Percentiles rank a stretch among this genome's conserved stretches.
phyloP scores from a whole-genome alignment of 2,113 vertebrate species.

The Zosterops pallidus region DNA sequence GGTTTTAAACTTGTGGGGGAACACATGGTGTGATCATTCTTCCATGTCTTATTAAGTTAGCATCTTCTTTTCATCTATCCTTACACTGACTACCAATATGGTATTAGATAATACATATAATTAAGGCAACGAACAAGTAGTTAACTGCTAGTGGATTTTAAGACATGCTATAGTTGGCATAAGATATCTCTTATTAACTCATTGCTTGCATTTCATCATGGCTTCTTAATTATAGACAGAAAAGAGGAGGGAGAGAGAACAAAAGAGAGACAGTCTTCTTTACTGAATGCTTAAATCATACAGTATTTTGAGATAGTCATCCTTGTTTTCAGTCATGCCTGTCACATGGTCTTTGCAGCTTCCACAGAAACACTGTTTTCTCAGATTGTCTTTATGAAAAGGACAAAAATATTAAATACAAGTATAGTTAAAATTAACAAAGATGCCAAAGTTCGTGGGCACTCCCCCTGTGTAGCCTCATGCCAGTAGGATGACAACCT shows the following conservation, averaged over 20 bases:
- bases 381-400: not conserved
- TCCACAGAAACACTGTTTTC: not conserved
- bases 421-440: not conserved
- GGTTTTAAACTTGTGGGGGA: not conserved
- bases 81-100: not conserved
- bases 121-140: not conserved
- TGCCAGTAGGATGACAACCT: not conserved
- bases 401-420: not conserved
- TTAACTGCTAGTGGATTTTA: not conserved
- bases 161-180: not conserved
- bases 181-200: not conserved
- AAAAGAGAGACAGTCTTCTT: not conserved
- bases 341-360: not conserved
- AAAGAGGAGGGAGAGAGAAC: not conserved
- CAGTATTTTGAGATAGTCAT: not conserved
- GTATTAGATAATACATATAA: not conserved
- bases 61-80: not conserved
- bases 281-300: not conserved
- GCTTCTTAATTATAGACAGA: not conserved
- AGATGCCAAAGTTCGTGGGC: not conserved
- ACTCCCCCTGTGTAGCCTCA: not conserved
- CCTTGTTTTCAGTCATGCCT: not conserved
- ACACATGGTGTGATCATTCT: not conserved
- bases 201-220: not conserved
- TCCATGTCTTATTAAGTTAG: not conserved